A percentile compares a stretch with the other conserved stretches of the same genome.
Conservation (phyloP, 2,113 vertebrate species). For the Mystacornis crossleyi region DNA sequence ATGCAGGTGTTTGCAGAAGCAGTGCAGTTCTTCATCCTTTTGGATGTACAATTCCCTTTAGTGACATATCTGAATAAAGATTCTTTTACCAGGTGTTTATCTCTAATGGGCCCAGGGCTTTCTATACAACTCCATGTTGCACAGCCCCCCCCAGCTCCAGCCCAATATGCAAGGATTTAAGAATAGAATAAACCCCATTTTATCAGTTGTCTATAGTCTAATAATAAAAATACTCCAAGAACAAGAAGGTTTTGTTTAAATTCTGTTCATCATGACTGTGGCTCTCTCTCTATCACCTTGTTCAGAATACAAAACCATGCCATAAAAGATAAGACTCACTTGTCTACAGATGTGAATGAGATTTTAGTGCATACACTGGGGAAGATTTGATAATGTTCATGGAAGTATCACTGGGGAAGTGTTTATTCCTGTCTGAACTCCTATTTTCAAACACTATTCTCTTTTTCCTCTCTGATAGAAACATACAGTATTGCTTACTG, state of each 20-base stretch:
- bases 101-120: neutral
- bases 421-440: neutral
- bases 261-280: neutral
- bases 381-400: neutral
- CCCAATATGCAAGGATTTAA: neutral
- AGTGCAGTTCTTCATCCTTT: neutral
- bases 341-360: neutral
- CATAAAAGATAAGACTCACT: neutral
- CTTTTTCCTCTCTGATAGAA: neutral
- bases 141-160: fast-evolving
- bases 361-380: neutral
- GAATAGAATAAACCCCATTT: neutral
- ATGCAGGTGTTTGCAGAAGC: neutral
- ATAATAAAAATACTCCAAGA: neutral
- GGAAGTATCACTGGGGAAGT: neutral
- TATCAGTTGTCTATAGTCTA: neutral
- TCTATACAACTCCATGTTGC: neutral
- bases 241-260: neutral
- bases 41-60: neutral
- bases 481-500: neutral
- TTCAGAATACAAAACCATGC: neutral
- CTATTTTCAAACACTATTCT: neutral
- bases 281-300: neutral
- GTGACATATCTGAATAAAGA: neutral
- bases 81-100: neutral